These are phyloP conservation scores for Rotaria magnacalcarata DNA, from an alignment of 2,888 invertebrate genomes.

Conservation along the genomic window DNA sequence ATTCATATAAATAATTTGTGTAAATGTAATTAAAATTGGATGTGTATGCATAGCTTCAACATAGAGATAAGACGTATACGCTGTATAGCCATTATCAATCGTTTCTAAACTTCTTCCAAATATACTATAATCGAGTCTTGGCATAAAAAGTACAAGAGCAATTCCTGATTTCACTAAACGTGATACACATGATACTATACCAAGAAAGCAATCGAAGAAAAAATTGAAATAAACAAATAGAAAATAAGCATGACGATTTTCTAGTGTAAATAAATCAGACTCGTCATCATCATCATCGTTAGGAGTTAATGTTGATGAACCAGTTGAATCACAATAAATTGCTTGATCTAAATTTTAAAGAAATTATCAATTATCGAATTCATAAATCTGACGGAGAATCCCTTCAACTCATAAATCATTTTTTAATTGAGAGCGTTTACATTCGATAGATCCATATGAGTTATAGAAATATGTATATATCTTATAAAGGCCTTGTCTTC, in stretches of 20 bases:
- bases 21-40: slow-evolving; percentile 43
- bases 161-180: slow-evolving; percentile 43
- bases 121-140: slow-evolving; percentile 44
- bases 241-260: slow-evolving; percentile 45
- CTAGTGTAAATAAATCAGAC: not conserved
- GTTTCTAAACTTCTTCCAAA: slow-evolving; percentile 44
- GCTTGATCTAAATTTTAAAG: not conserved
- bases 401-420: too few relatives aligned
- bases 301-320: not conserved
- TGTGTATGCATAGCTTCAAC: slow-evolving; percentile 45
- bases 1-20: slow-evolving; percentile 36
- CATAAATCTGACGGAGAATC: too few relatives aligned
- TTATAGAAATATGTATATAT: too few relatives aligned
- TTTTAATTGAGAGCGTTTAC: too few relatives aligned
- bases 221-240: slow-evolving; percentile 46
- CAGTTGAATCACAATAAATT: not conserved
- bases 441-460: too few relatives aligned
- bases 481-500: too few relatives aligned
- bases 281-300: not conserved
- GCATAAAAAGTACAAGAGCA: slow-evolving; percentile 41
- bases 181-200: slow-evolving; percentile 40
- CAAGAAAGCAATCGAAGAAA: slow-evolving; percentile 46
- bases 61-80: slow-evolving; percentile 43
- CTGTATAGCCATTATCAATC: slow-evolving; percentile 42
- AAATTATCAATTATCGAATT: too few relatives aligned